Evolutionary conservation across 1,140 invertebrate species (phyloP), one percentile per base, ranked within the genome.

Genomic region (Tenebrio molitor): DNA sequence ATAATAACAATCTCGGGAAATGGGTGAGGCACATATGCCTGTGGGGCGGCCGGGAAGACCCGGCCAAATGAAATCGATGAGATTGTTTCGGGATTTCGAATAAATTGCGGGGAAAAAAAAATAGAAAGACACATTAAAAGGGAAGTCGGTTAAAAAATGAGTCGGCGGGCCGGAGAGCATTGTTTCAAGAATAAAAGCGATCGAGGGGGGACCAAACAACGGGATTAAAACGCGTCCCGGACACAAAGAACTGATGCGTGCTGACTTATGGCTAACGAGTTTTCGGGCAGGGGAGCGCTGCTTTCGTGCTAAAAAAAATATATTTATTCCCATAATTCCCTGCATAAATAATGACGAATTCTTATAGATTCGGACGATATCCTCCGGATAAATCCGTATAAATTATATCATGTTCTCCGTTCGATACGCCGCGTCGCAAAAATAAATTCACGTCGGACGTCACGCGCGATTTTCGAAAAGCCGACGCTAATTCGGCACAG

Each of bases 121-220:
- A n/a, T n/a, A n/a, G 50, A 58, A 29, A 58, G 23, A 58, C 21
- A 29, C 12, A 25, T 14, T 58, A 53, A 53, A 23, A 53, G 17
- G 21, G 46, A 53, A 53, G 46, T 53, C 46, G 46, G 46, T 58
- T 58, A 58, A 58, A 58, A 58, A 58, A 50, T 50, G 44, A 21
- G 29, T 33, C 29, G n/a, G n/a, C 8, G 25, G 8, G 44, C 17
- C 17, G 15, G 21, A 25, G 50, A 25, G 50, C 23, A 58, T 58
- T 58, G 50, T 58, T 58, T 58, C 23, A 25, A 58, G 50, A 29
- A 58, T 58, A 58, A 58, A 58, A 58, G 50, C 50, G 50, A 58
- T 58, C 50, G 19, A n/a, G 44, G 44, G 36, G 16, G 50, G 12
- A 58, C 50, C 50, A 29, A 58, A 58, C 50, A 58, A 58, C 50